These are phyloP conservation scores for Strix uralensis DNA, from an alignment of 2,113 vertebrate species.

Conservation along the genomic window DNA sequence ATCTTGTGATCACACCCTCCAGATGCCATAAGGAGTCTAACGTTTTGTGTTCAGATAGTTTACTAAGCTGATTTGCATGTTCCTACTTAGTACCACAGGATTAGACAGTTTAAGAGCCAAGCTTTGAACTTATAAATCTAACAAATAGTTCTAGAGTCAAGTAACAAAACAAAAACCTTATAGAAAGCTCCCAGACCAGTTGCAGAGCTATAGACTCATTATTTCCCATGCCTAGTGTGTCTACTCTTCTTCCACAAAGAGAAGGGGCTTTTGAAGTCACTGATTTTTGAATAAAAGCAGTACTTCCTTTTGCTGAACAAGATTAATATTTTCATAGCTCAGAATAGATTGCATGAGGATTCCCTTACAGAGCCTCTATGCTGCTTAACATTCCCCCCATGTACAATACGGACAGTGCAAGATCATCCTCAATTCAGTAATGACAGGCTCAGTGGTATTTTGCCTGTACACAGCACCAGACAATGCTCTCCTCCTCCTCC, in stretches of 20 bases:
- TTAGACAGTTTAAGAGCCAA: slow-evolving; percentile 33
- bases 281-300: background rate
- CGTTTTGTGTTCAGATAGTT: slow-evolving; percentile 30
- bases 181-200: background rate
- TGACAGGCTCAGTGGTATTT: background rate
- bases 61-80: slow-evolving; percentile 65
- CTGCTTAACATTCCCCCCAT: background rate
- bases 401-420: fast-evolving
- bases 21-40: slow-evolving; percentile 1
- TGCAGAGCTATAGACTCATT: background rate
- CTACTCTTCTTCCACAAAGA: background rate
- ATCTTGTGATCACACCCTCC: slow-evolving; percentile 28
- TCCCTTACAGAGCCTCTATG: background rate
- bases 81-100: slow-evolving; percentile 60
- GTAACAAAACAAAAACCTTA: slow-evolving; percentile 22
- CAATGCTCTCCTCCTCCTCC: background rate
- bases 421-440: background rate
- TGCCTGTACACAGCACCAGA: background rate
- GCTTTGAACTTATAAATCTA: slow-evolving; percentile 53
- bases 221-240: background rate
- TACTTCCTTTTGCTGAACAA: background rate
- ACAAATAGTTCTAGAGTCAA: slow-evolving; percentile 56
- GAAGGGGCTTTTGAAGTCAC: background rate
- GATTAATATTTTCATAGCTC: background rate
- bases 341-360: background rate